These are phyloP conservation scores for Tenualosa ilisha DNA, from an alignment of 2,797 vertebrate genomes.

Conservation along the genomic window DNA sequence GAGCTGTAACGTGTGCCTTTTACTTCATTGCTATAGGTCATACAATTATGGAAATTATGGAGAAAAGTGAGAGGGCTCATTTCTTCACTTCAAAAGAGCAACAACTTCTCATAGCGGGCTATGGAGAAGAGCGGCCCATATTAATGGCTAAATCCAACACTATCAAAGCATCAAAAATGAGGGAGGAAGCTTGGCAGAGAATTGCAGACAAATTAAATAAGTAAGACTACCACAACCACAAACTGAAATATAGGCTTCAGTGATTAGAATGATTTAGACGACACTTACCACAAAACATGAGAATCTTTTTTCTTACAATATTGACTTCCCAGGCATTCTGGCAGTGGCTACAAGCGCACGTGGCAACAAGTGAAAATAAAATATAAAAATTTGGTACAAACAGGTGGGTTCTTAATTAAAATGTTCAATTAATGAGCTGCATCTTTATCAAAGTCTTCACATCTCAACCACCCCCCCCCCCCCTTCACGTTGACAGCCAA, in stretches of 20 bases:
- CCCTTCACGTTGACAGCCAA: slow-evolving; percentile 14
- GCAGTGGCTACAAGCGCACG: slow-evolving; percentile 66
- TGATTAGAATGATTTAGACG: background rate
- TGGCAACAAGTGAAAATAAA: slow-evolving; percentile 73
- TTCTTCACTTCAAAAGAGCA: slow-evolving; percentile 70
- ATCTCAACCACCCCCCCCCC: background rate
- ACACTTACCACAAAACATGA: background rate
- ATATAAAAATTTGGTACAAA: slow-evolving; percentile 68
- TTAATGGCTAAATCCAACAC: slow-evolving; percentile 70
- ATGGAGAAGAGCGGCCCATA: slow-evolving; percentile 64
- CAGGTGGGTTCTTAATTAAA: background rate
- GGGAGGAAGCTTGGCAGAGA: slow-evolving; percentile 70
- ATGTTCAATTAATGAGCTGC: background rate
- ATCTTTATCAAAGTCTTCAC: background rate
- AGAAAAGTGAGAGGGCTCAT: slow-evolving; percentile 32
- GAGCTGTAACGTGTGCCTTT: background rate
- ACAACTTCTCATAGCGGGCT: slow-evolving; percentile 64
- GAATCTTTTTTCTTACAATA: background rate
- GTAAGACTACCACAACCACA: background rate
- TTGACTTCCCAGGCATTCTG: slow-evolving; percentile 56
- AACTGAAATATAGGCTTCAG: background rate
- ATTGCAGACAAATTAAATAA: slow-evolving; percentile 60
- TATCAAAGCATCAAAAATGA: slow-evolving; percentile 62
- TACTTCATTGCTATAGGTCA: background rate
- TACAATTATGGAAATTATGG: background rate